Base-by-base conservation (phyloP, 1,140 invertebrate species). In the Ceratitis capitata region DNA sequence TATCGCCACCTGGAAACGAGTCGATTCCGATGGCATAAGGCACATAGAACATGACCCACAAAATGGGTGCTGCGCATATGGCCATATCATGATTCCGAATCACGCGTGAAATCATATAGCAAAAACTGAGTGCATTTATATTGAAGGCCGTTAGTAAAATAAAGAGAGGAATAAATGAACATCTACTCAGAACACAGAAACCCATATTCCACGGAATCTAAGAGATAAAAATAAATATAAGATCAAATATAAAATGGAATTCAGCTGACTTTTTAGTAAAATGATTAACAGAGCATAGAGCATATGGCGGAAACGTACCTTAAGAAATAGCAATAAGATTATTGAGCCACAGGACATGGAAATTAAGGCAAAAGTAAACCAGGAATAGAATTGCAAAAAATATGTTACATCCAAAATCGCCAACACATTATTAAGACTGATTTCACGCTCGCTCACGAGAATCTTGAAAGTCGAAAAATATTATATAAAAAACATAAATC, bases 151-250 rank as follows among this genome's bases (percentile, higher is more conserved):
- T 4, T 1, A 90, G 2, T 0, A 88, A 78, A 10, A 86, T 1
- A 0, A 88, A 3, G 6, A 90, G 3, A 3, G 86, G 9, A 69
- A 85, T 85, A 85, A 86, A 87, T 0, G 88, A 86, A 0, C 86
- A 87, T 45, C 88, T 86, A 0, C 86, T 86, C 5, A 89, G 56
- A 6, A 90, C 56, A 1, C 85, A 78, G 47, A 86, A 84, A 0
- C 58, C 19, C 2, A 78, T 6, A 23, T 86, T 86, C 89, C 89
- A 90, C 14, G 86, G 87, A 0, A 90, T 83, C 89, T 90, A n/a
- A n/a, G n/a, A 49, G 4, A 23, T 5, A 23, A 14, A 6, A 23
- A 56, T 12, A 56, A 23, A 56, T 23, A 6, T 2, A 7, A 23
- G 2, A n/a, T n/a, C n/a, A n/a, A n/a, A n/a, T n/a, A n/a, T n/a